Conservation (phyloP, 2,797 vertebrate species). For the Epinephelus coioides region DNA sequence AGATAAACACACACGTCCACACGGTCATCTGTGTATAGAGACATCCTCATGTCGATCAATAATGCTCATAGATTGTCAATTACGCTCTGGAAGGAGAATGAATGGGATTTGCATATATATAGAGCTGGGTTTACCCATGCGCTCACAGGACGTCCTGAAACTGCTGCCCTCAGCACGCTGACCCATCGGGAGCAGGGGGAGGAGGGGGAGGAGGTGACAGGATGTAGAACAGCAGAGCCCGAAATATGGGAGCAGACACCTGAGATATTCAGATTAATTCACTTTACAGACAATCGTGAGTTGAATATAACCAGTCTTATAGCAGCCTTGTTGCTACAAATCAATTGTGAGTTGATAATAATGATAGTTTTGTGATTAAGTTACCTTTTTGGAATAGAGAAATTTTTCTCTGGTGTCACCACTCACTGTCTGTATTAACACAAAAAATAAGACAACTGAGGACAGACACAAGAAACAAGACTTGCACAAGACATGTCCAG, state of each 20-base stretch:
- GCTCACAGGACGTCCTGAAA: constrained; percentile 77
- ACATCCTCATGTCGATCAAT: constrained; percentile 83
- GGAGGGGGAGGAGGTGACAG: constrained; percentile 1
- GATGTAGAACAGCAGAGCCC: constrained; percentile 15
- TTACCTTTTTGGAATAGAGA: background rate
- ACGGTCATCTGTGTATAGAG: constrained; percentile 63
- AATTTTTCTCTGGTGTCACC: background rate
- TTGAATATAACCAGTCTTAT: background rate
- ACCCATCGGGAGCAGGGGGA: constrained; percentile 42
- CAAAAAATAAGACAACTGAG: background rate
- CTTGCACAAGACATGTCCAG: no score
- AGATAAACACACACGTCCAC: constrained; percentile 57
- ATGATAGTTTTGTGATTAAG: background rate
- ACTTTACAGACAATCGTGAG: background rate
- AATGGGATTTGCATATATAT: constrained; percentile 88
- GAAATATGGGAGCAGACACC: constrained; percentile 43
- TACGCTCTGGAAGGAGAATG: constrained; percentile 73
- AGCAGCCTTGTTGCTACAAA: background rate
- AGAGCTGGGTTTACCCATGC: constrained; percentile 82
- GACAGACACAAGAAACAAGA: background rate
- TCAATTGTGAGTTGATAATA: background rate
- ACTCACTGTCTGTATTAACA: background rate
- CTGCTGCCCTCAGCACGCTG: constrained; percentile 83
- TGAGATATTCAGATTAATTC: constrained; percentile 25
- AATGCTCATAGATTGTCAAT: constrained; percentile 85